Evolutionary conservation across 2,797 vertebrate genomes (phyloP).

Genomic region (Amblyopsis hoosieri): DNA sequence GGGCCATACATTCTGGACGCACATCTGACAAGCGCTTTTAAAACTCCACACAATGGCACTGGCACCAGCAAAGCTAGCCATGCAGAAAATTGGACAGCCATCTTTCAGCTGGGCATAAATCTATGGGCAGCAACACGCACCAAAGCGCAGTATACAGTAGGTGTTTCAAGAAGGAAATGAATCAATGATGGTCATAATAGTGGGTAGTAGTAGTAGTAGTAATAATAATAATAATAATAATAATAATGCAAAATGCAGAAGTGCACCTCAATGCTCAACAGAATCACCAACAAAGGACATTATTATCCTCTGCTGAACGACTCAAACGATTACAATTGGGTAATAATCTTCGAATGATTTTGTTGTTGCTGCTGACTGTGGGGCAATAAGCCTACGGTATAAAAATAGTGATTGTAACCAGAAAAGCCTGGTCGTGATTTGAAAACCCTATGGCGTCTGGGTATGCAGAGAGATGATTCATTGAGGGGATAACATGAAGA

Average conservation of each 20-base stretch:
- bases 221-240: background rate
- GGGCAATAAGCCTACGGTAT: conserved; percentile 1
- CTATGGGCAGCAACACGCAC: conserved; percentile 56
- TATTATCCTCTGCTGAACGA: conserved; percentile 6
- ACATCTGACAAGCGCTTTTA: conserved; percentile 64
- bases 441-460: background rate
- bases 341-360: conserved; percentile 19
- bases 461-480: no score
- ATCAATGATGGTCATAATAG: conserved; percentile 57
- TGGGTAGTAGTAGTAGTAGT: no score
- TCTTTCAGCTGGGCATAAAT: conserved; percentile 75
- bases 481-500: background rate
- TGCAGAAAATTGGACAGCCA: conserved; percentile 81
- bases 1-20: conserved; percentile 53
- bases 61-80: conserved; percentile 56
- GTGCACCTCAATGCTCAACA: conserved; percentile 7
- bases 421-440: background rate
- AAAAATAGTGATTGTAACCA: background rate
- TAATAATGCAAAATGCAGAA: background rate
- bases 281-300: conserved; percentile 17
- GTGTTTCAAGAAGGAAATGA: conserved; percentile 66
- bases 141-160: conserved; percentile 56
- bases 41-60: conserved; percentile 54
- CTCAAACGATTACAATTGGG: background rate
- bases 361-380: background rate